phyloP scores from a whole-genome alignment of 2,797 vertebrate species.

The Fringilla coelebs region DNA sequence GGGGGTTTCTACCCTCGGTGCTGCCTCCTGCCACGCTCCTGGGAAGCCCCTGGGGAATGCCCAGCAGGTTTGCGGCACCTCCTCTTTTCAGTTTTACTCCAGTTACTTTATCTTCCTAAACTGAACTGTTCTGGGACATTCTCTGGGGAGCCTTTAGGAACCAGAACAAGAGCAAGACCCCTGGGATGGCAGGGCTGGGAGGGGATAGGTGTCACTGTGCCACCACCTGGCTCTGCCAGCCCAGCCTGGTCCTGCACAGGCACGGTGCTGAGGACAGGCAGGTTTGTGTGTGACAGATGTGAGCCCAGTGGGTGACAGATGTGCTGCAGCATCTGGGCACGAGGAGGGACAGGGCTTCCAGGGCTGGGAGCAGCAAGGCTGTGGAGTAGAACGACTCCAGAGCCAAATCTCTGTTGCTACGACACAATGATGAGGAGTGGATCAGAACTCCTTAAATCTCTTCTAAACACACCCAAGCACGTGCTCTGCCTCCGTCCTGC shows the following conservation, averaged over 20 bases:
- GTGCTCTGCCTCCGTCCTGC: not conserved
- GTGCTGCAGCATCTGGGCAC: not conserved
- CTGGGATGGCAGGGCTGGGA: accelerated
- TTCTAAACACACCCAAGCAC: accelerated
- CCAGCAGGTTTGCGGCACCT: not conserved
- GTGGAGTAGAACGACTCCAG: not conserved
- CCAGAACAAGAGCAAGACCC: not conserved
- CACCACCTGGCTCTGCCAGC: not conserved
- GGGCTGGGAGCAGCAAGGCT: not conserved
- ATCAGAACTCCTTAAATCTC: not conserved
- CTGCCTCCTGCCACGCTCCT: not conserved
- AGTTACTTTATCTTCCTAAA: not conserved
- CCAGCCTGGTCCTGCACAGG: not conserved
- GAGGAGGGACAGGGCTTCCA: not conserved
- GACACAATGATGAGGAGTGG: not conserved
- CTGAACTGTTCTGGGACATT: not conserved
- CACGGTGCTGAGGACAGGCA: accelerated
- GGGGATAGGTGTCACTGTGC: not conserved
- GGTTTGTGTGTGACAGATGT: not conserved
- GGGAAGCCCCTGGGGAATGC: not conserved
- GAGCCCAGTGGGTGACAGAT: not conserved
- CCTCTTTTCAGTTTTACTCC: not conserved
- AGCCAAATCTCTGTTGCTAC: not conserved
- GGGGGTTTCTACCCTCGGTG: not conserved
- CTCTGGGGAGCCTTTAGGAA: not conserved